These are phyloP conservation scores for Cephus spinipes DNA, from an alignment of 2,888 invertebrate species.

Conservation along the genomic window DNA sequence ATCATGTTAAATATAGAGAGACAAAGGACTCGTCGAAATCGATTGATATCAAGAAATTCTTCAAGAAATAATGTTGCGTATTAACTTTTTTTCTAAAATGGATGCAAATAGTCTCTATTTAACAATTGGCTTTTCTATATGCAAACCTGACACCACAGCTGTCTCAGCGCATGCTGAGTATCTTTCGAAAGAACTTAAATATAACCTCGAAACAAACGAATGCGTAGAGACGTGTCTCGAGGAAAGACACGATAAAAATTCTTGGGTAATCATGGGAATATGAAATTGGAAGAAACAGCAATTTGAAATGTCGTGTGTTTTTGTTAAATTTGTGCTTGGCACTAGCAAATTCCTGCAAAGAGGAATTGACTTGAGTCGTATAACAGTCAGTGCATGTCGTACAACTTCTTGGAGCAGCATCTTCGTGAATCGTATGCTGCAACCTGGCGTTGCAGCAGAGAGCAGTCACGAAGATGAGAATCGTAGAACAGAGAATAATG, in stretches of 20 bases:
- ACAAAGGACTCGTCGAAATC: neutral
- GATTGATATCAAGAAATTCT: neutral
- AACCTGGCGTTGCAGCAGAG: neutral
- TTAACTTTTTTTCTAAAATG: neutral
- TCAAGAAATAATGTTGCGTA: neutral
- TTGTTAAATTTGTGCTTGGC: neutral
- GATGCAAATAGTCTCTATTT: neutral
- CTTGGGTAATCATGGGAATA: neutral
- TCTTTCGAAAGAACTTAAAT: neutral
- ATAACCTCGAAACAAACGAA: neutral
- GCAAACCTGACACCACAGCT: neutral
- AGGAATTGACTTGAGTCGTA: neutral
- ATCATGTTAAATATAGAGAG: neutral
- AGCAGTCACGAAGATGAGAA: neutral
- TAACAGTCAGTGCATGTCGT: neutral
- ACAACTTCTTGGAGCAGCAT: neutral
- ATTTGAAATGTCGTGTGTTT: neutral
- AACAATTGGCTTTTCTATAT: neutral
- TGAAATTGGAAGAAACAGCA: neutral
- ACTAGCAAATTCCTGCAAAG: slow-evolving; percentile 1
- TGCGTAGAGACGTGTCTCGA: neutral
- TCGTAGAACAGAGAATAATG: neutral
- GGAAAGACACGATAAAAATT: neutral
- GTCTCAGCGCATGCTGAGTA: neutral
- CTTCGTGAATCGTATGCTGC: neutral